Evolutionary conservation across 2,888 invertebrate species (phyloP), one percentile per base, ranked within the genome.

Genomic region (Microplitis manilae): DNA sequence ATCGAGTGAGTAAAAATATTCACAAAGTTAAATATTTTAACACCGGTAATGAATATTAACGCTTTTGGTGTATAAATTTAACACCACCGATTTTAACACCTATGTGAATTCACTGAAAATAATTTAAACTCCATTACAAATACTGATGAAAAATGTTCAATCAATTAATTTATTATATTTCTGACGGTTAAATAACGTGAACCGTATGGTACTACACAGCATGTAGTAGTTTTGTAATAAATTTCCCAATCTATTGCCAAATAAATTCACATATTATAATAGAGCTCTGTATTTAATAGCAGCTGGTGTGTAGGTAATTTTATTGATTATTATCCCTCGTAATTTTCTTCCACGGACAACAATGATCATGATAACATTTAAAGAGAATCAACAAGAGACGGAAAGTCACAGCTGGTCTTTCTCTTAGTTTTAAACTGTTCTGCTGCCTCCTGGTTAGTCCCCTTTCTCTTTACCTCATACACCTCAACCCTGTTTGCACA

Each of bases 281-380:
- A 41, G n/a, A 39, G 39, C 38, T 68, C n/a, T 7, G 7, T 30
- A 60, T 50, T 70, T 70, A 70, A 70, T 70, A 59, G 60, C 70
- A 59, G 41, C 70, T 59, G 70, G 50, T 70, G 70, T 70, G 41
- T 15, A 17, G 17, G 30, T 30, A 60, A 70, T 60, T 70, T 15
- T 30, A 60, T 41, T 30, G 70, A 60, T 70, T 70, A 70, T 70
- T 70, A 20, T 70, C 20, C 50, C 4, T 30, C 6, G 38, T 70
- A 70, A 70, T 70, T 70, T 70, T 50, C 50, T 50, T 30, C 60
- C 60, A 70, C 13, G 30, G 15, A 59, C 13, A 50, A 50, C 13
- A 70, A 70, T 70, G 70, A 70, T 70, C 50, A 60, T 70, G 70
- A 70, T 70, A 70, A 70, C 59, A 59, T 30, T 70, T 7, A n/a